These are phyloP conservation scores for Chloroceryle amazona DNA, from an alignment of 2,797 vertebrate species.

Conservation along the genomic window DNA sequence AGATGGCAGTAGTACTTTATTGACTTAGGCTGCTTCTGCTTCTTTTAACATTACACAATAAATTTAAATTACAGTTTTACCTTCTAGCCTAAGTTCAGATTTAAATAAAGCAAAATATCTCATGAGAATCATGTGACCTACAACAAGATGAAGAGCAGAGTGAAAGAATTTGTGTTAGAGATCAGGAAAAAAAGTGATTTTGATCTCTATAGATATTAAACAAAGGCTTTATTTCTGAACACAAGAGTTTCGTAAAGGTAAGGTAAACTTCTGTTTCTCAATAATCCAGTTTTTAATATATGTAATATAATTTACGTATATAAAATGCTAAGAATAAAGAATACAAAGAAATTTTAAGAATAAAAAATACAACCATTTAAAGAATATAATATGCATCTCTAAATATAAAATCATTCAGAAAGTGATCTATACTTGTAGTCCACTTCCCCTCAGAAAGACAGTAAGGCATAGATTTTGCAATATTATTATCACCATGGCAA, in stretches of 20 bases:
- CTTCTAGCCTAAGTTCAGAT: background rate
- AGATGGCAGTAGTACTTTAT: background rate
- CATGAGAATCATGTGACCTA: background rate
- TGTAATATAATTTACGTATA: background rate
- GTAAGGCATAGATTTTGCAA: background rate
- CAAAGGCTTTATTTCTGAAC: background rate
- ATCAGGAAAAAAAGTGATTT: background rate
- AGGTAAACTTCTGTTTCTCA: background rate
- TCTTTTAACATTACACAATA: background rate
- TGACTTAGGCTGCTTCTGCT: background rate
- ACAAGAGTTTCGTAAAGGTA: background rate
- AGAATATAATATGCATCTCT: accelerated
- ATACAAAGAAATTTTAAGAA: background rate
- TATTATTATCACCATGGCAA: background rate
- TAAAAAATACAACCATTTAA: background rate
- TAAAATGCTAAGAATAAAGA: background rate
- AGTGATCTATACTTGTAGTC: background rate
- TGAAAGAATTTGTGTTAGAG: background rate
- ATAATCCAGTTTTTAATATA: background rate
- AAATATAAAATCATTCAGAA: background rate
- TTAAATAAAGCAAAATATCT: background rate
- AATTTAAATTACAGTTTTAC: background rate
- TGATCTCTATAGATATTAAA: background rate
- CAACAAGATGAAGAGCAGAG: background rate
- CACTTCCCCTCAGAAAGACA: background rate